Evolutionary conservation across 2,888 invertebrate species (phyloP), one percentile per base, ranked within the genome.

Genomic region (Onthophagus sagittarius): DNA sequence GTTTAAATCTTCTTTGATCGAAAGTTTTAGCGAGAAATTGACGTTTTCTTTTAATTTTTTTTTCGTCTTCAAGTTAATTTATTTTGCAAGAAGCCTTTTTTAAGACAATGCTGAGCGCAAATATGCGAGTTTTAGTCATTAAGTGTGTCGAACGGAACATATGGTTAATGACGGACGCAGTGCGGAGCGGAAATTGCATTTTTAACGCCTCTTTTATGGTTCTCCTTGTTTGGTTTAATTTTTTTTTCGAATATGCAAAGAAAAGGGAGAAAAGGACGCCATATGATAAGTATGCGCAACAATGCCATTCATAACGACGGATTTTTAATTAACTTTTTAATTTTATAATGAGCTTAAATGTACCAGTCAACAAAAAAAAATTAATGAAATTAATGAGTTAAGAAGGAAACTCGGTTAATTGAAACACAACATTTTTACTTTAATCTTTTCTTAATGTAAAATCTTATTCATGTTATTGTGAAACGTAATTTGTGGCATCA

Each of bases 21-120:
- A 53, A 23, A 23, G 23, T 23, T 23, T 23, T 23, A 23, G 23
- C 23, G 23, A 23, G 23, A 23, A 23, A 23, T 23, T 23, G 23
- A 74, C 71, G 69, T 71, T 69, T 74, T 74, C 70, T 7, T 53
- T 53, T 9, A 1, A 53, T 1, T 11, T 53, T 53, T n/a, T 23
- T 23, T 23, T 23, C 23, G 2, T 23, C 23, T 23, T 3, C 1
- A 23, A 23, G 23, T 23, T 23, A 23, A 23, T 23, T 23, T 23
- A 3, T 23, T 23, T 23, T 23, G 23, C 23, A 23, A 23, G 23
- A 23, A 23, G 23, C 23, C 39, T 53, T 53, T 53, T 53, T 53
- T 53, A 53, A 53, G 11, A 53, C 39, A 53, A 53, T 53, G 39
- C 23, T 9, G 39, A 9, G 11, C 39, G 39, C 39, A 53, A 53